Conservation (phyloP, 2,888 invertebrate species). For the Polydrusus pterygomalis region DNA sequence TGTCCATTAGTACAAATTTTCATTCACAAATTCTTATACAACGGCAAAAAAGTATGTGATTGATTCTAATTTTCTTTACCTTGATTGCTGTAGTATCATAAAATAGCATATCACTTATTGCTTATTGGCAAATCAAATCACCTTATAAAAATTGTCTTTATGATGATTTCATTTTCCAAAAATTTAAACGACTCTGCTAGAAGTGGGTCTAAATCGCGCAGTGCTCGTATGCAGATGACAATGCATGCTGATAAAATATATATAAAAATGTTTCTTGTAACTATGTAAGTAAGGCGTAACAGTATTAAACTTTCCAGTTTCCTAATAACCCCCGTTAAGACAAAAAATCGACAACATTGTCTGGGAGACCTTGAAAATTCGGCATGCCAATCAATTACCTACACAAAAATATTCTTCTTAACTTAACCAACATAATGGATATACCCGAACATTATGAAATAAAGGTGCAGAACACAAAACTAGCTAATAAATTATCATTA, state of each 20-base stretch:
- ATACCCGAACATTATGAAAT: too few relatives aligned
- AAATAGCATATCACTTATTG: slow-evolving; percentile 31
- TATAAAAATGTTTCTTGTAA: too few relatives aligned
- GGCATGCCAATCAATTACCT: too few relatives aligned
- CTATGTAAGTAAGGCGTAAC: too few relatives aligned
- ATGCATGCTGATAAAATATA: slow-evolving; percentile 45
- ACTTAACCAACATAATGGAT: not conserved
- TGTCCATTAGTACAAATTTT: too few relatives aligned
- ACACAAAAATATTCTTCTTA: too few relatives aligned
- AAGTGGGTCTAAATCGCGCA: slow-evolving; percentile 38
- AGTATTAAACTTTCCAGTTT: too few relatives aligned
- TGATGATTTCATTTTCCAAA: slow-evolving; percentile 28
- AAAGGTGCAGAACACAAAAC: not conserved
- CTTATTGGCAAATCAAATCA: slow-evolving; percentile 13
- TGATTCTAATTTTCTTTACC: slow-evolving; percentile 21
- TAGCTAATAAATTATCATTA: too few relatives aligned
- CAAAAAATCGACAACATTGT: too few relatives aligned
- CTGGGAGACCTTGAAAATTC: too few relatives aligned
- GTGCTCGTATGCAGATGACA: slow-evolving; percentile 43
- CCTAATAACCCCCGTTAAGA: too few relatives aligned
- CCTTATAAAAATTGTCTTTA: slow-evolving; percentile 11
- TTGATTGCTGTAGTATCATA: slow-evolving; percentile 22
- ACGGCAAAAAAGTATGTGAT: not conserved
- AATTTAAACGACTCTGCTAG: slow-evolving; percentile 13
- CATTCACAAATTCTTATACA: not conserved